Conservation (phyloP, 2,797 vertebrate genomes). For the Graptemys geographica region DNA sequence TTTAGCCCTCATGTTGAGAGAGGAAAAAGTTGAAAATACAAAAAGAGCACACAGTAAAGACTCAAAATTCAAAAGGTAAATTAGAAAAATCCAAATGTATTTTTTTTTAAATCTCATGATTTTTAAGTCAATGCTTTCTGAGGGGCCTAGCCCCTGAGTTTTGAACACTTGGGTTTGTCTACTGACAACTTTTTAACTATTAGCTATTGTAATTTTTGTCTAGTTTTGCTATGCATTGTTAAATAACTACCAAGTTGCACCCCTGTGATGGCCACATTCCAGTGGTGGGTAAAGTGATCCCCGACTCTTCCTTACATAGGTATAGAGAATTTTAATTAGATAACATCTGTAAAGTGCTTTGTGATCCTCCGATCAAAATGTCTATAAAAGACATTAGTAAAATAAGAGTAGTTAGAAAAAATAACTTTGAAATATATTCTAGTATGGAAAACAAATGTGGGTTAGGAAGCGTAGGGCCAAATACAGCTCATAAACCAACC, state of each 20-base stretch:
- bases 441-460: neutral
- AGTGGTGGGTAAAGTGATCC: neutral
- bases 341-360: neutral
- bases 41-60: neutral
- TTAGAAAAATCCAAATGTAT: neutral
- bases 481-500: neutral
- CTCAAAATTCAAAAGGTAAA: neutral
- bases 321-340: neutral
- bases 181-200: no score
- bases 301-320: neutral
- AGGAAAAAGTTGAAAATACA: neutral
- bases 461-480: neutral
- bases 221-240: neutral
- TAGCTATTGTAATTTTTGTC: neutral
- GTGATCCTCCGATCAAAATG: conserved; percentile 22
- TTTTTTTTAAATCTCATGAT: neutral
- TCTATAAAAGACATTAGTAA: neutral
- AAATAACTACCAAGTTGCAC: neutral
- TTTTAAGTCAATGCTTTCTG: neutral
- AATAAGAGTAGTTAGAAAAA: conserved; percentile 24
- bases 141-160: neutral
- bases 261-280: neutral
- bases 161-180: neutral
- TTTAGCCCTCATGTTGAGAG: neutral
- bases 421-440: conserved; percentile 31